Conservation (phyloP, 2,888 invertebrate genomes). For the Apamea epomidion region DNA sequence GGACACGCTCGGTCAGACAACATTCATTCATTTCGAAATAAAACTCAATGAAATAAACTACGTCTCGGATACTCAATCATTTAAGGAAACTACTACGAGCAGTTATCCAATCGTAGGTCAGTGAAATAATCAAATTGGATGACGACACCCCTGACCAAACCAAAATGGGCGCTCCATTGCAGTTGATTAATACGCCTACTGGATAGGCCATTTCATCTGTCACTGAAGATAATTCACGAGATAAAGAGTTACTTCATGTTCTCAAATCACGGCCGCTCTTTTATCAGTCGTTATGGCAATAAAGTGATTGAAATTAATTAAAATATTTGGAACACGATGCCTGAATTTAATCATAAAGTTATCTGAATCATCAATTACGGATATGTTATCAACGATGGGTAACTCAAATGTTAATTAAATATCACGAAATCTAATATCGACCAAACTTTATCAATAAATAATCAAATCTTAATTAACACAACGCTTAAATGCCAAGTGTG, state of each 20-base stretch:
- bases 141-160: slow-evolving; percentile 57
- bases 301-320: slow-evolving; percentile 1
- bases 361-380: neutral
- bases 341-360: neutral
- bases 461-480: slow-evolving; percentile 63
- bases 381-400: neutral
- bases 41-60: slow-evolving; percentile 55
- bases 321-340: neutral
- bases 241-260: slow-evolving; percentile 49
- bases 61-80: slow-evolving; percentile 49
- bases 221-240: slow-evolving; percentile 48
- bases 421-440: slow-evolving; percentile 18
- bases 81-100: slow-evolving; percentile 52
- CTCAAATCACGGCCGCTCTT: slow-evolving; percentile 12
- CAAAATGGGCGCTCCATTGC: slow-evolving; percentile 61
- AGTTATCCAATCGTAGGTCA: slow-evolving; percentile 65
- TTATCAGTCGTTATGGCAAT: neutral
- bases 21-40: slow-evolving; percentile 50
- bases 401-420: slow-evolving; percentile 27
- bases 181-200: slow-evolving; percentile 63
- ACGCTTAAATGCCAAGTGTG: slow-evolving; percentile 59
- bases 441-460: slow-evolving; percentile 41
- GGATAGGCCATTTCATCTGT: slow-evolving; percentile 45
- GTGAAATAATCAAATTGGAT: slow-evolving; percentile 62
- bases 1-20: slow-evolving; percentile 42